Evolutionary conservation across 2,888 invertebrate genomes (phyloP).

Genomic region (Parnassius mnemosyne): DNA sequence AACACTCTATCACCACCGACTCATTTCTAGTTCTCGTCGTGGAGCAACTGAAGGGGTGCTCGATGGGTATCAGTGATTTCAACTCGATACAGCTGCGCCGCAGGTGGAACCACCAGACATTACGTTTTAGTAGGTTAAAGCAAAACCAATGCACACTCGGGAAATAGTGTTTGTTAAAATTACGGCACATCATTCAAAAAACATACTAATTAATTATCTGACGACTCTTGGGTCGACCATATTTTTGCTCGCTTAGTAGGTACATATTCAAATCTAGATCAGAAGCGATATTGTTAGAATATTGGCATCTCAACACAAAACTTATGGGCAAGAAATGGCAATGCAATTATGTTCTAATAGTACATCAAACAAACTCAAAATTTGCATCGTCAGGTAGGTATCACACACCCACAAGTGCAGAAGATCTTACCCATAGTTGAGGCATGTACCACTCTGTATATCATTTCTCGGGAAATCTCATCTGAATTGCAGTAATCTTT

Average conservation of each 20-base stretch:
- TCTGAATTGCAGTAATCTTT: conserved; percentile 71
- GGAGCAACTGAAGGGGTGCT: conserved; percentile 91
- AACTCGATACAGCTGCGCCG: conserved; percentile 88
- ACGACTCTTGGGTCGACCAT: conserved; percentile 40
- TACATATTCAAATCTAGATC: conserved; percentile 73
- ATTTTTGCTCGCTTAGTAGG: conserved; percentile 64
- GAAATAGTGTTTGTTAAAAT: conserved; percentile 70
- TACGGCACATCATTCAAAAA: conserved; percentile 71
- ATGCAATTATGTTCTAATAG: conserved; percentile 71
- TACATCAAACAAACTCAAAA: conserved; percentile 75
- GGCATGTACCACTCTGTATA: conserved; percentile 54
- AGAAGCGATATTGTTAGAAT: conserved; percentile 74
- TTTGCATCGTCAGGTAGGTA: conserved; percentile 60
- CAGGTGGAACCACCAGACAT: conserved; percentile 78
- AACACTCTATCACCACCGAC: conserved; percentile 90
- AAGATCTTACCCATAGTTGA: conserved; percentile 65
- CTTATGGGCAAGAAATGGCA: conserved; percentile 61
- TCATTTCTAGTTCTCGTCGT: conserved; percentile 87
- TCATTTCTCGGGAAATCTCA: conserved; percentile 57
- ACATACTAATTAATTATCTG: conserved; percentile 53
- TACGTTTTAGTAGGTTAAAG: conserved; percentile 81
- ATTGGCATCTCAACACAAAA: conserved; percentile 78
- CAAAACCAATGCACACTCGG: conserved; percentile 78
- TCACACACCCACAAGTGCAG: conserved; percentile 63
- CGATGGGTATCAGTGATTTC: conserved; percentile 86